Evolutionary conservation across 2,888 invertebrate genomes (phyloP).

Genomic region (Crossocerus cetratus): DNA sequence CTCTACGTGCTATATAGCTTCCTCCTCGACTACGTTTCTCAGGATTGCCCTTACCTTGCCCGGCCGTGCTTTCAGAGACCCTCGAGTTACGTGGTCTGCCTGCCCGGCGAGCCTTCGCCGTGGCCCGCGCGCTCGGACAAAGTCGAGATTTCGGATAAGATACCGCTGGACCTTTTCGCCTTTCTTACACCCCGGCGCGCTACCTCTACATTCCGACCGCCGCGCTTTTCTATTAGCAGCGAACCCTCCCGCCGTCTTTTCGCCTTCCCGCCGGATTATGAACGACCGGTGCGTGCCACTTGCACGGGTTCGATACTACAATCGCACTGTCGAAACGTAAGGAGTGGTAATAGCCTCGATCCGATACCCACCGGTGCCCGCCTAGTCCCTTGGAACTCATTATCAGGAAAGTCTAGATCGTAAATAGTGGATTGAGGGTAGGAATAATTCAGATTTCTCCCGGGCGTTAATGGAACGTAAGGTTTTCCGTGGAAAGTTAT

Average conservation of each 20-base stretch:
- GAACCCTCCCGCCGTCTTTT: slow-evolving; percentile 8
- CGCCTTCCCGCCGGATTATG: slow-evolving; percentile 25
- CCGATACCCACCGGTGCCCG: too few relatives aligned
- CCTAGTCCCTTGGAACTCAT: too few relatives aligned
- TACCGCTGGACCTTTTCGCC: slow-evolving; percentile 41
- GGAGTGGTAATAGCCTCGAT: too few relatives aligned
- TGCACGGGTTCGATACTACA: neutral
- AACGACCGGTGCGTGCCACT: slow-evolving; percentile 17
- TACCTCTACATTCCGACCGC: neutral
- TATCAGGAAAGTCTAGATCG: too few relatives aligned
- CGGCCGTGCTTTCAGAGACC: slow-evolving; percentile 56
- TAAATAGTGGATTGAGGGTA: too few relatives aligned
- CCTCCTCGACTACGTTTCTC: slow-evolving; percentile 26
- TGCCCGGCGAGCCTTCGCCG: slow-evolving; percentile 45
- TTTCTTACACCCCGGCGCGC: slow-evolving; percentile 4
- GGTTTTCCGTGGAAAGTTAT: too few relatives aligned
- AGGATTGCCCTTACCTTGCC: slow-evolving; percentile 35
- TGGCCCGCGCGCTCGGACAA: slow-evolving; percentile 49
- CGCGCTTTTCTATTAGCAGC: slow-evolving; percentile 11
- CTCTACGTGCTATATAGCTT: neutral
- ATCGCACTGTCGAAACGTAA: too few relatives aligned
- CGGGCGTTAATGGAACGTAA: too few relatives aligned
- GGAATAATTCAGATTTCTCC: too few relatives aligned
- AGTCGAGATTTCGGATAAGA: slow-evolving; percentile 57
- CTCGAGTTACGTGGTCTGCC: slow-evolving; percentile 56